Percentiles rank a stretch among this genome's conserved stretches.
phyloP scores from a whole-genome alignment of 23 tunicate genomes.

The Phallusia fumigata region DNA sequence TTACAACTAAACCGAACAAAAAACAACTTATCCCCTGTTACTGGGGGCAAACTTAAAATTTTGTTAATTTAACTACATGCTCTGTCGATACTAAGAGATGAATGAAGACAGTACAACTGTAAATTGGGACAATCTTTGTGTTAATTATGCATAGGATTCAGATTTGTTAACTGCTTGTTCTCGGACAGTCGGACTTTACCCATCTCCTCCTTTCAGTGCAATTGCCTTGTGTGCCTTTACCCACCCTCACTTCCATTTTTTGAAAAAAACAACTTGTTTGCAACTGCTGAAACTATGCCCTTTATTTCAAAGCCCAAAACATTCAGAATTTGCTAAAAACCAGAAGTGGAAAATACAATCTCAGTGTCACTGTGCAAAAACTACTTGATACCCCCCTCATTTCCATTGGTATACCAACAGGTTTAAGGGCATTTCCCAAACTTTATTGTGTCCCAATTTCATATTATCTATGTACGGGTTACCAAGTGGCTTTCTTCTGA shows the following conservation, averaged over 20 bases:
- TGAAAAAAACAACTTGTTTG: background rate
- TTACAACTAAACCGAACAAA: too few relatives aligned
- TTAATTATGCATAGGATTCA: too few relatives aligned
- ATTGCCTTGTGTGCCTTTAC: slow-evolving; percentile 6
- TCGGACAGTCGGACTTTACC: too few relatives aligned
- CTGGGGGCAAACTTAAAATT: too few relatives aligned
- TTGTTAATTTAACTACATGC: too few relatives aligned
- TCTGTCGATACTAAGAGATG: too few relatives aligned
- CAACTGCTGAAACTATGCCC: too few relatives aligned
- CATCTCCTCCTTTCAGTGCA: background rate
- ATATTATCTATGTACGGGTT: background rate
- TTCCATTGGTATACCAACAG: background rate
- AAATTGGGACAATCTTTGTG: too few relatives aligned
- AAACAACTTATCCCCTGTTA: too few relatives aligned
- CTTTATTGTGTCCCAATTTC: background rate
- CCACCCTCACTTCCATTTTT: background rate
- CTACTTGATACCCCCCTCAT: background rate
- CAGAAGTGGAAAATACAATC: background rate
- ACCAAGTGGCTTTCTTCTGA: background rate
- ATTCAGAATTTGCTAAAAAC: background rate
- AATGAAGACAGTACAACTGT: too few relatives aligned
- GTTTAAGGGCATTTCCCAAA: background rate
- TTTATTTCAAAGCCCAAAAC: too few relatives aligned
- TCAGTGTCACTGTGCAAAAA: background rate
- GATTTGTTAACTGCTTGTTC: too few relatives aligned